phyloP scores from a whole-genome alignment of 1,140 invertebrate species.

The Meloidogyne chitwoodi region DNA sequence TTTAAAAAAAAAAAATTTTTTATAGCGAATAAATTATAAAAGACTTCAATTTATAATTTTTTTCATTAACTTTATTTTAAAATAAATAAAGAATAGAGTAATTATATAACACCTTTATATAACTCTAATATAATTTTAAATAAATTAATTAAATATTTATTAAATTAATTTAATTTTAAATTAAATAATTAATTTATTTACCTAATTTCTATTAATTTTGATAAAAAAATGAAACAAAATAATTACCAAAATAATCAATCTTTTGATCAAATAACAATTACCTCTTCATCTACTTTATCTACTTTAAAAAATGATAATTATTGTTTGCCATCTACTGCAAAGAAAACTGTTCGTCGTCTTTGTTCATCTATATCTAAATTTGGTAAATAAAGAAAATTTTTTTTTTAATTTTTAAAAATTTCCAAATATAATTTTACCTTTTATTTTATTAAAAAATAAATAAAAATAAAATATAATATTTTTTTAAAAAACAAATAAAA shows the following conservation, averaged over 20 bases:
- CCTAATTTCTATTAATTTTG: neutral
- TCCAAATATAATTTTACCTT: too few relatives aligned
- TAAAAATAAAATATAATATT: neutral
- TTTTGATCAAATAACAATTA: neutral
- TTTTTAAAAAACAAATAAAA: neutral
- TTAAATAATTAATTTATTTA: too few relatives aligned
- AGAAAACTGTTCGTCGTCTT: neutral
- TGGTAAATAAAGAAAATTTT: neutral
- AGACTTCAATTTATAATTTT: too few relatives aligned
- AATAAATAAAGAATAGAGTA: too few relatives aligned
- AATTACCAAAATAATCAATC: neutral
- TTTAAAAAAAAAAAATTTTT: too few relatives aligned
- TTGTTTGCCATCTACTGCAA: neutral
- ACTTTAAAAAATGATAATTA: neutral
- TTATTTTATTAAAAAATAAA: too few relatives aligned
- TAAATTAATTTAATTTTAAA: too few relatives aligned
- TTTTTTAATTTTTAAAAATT: neutral
- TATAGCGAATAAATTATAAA: too few relatives aligned
- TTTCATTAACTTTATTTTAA: too few relatives aligned
- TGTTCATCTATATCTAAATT: constrained; percentile 12
- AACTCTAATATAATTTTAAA: too few relatives aligned
- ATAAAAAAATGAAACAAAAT: neutral
- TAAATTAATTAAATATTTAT: too few relatives aligned
- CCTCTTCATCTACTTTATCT: neutral
- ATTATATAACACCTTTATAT: too few relatives aligned